phyloP scores from a whole-genome alignment of 2,113 vertebrate genomes.

The Pachycephala philippinensis region DNA sequence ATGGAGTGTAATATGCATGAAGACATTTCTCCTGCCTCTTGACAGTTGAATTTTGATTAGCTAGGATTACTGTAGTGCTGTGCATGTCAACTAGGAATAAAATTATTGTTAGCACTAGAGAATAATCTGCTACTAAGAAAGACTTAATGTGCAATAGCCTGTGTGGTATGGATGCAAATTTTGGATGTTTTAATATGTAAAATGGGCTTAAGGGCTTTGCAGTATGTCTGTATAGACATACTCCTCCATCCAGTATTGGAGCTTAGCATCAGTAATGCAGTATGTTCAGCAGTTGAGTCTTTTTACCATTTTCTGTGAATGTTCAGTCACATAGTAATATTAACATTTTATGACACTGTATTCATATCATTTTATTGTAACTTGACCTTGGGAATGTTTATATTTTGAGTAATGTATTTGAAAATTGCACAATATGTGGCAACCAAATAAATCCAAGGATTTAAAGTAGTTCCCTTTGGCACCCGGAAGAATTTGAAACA shows the following conservation, averaged over 20 bases:
- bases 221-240: neutral
- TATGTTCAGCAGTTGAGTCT: neutral
- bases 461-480: neutral
- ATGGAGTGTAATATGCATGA: neutral
- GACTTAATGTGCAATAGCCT: neutral
- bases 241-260: neutral
- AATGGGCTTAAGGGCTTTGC: neutral
- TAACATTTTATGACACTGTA: neutral
- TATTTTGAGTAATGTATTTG: neutral
- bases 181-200: slow-evolving; percentile 13
- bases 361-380: neutral
- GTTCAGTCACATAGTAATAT: neutral
- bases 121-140: slow-evolving; percentile 20
- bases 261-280: neutral
- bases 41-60: slow-evolving; percentile 24
- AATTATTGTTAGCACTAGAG: neutral
- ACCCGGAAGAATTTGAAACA: neutral
- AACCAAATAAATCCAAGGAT: neutral
- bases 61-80: neutral
- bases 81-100: neutral
- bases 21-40: neutral
- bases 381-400: neutral
- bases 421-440: neutral
- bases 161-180: neutral
- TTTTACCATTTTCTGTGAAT: neutral